Base-by-base conservation (phyloP, 1,140 invertebrate species). In the Panagrolaimus sp. region DNA sequence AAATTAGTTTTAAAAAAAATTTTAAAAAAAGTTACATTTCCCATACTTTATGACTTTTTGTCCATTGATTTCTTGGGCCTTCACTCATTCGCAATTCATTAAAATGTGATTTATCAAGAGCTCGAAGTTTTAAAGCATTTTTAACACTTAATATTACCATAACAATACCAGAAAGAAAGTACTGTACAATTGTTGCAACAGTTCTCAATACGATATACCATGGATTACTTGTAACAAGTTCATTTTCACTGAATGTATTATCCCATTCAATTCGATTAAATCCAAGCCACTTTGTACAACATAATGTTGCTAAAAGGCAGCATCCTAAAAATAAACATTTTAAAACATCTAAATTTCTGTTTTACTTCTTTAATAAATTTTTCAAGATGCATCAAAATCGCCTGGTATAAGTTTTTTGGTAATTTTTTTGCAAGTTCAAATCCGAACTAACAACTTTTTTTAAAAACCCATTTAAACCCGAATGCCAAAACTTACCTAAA, bases 111-210 rank as follows among this genome's bases (percentile, higher is more conserved):
- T 43, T 26, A 44, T 71, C 70, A 21, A 71, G 43, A n/a, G 73
- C 47, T 44, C 52, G 73, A 15, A 71, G 43, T 24, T 71, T 69
- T 28, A 32, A 32, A 10, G 70, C 52, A 12, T 52, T 71, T 43
- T 45, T 70, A n/a, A 71, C 47, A n/a, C 26, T 43, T 17, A 71
- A 15, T 4, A 63, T 38, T 43, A 73, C 67, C 71, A 72, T 72
- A n/a, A 66, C 58, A 46, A 72, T 47, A 68, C 72, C 71, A 21
- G 71, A 73, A 67, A 63, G 26, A 48, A 72, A 67, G 55, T 72
- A 72, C 17, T 72, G 71, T 7, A 72, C 17, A 14, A 72, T 24
- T 4, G 62, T 67, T n/a, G 62, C 76, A 28, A 72, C 24, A 1
- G 68, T 58, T n/a, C 63, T 38, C 0, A 72, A 44, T 6, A 47